phyloP scores from a whole-genome alignment of 2,113 vertebrate genomes.

The Rhodinocichla rosea region DNA sequence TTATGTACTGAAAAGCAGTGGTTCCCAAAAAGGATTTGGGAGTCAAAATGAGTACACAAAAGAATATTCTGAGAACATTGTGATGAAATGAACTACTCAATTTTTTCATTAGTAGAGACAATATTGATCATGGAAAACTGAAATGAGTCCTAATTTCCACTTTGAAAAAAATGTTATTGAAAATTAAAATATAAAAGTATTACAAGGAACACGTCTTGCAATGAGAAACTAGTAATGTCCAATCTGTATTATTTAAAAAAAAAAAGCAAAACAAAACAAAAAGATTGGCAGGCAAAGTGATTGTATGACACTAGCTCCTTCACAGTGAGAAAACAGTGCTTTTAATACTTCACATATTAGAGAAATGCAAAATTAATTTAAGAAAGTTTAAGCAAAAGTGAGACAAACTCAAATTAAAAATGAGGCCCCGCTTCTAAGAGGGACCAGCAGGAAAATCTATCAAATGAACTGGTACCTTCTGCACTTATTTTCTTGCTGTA shows the following conservation, averaged over 20 bases:
- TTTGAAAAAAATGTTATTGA: background rate
- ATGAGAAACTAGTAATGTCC: background rate
- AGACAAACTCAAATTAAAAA: background rate
- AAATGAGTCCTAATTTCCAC: background rate
- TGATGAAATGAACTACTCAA: background rate
- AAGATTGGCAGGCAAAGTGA: background rate
- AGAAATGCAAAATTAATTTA: background rate
- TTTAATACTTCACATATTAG: background rate
- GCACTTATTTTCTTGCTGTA: background rate
- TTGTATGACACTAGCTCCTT: background rate
- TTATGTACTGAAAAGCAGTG: background rate
- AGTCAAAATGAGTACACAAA: background rate
- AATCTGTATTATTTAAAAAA: background rate
- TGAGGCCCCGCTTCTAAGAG: background rate
- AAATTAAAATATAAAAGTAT: background rate
- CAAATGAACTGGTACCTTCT: background rate
- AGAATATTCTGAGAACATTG: background rate
- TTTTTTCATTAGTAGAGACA: background rate
- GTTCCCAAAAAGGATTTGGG: background rate
- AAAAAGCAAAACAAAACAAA: fast-evolving
- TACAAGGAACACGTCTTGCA: background rate
- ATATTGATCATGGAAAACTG: background rate
- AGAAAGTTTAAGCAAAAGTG: background rate
- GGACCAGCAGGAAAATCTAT: background rate
- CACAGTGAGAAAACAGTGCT: background rate